These are phyloP conservation scores for Euplagia quadripunctaria DNA, from an alignment of 2,888 invertebrate genomes.

Conservation along the genomic window DNA sequence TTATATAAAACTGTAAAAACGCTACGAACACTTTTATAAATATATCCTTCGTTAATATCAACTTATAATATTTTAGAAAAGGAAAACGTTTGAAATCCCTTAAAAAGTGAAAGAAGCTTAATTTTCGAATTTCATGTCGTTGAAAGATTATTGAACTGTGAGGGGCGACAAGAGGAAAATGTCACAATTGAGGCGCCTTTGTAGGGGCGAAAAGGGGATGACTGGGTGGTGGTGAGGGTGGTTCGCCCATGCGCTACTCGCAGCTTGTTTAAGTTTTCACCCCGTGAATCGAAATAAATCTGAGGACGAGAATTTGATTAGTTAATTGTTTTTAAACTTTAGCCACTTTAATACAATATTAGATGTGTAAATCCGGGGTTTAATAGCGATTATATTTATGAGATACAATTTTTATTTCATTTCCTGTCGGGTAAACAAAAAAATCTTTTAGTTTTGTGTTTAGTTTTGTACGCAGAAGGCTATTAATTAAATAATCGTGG, in stretches of 20 bases:
- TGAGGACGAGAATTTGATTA: conserved; percentile 75
- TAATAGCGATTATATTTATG: too few species aligned
- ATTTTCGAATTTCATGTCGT: conserved; percentile 69
- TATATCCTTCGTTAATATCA: conserved; percentile 27
- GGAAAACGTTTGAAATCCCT: conserved; percentile 20
- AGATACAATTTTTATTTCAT: too few species aligned
- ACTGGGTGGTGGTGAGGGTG: conserved; percentile 25
- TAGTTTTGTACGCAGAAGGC: conserved; percentile 44
- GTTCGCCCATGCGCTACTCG: conserved; percentile 58
- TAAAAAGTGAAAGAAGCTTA: conserved; percentile 59
- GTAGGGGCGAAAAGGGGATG: conserved; percentile 41
- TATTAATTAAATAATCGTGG: conserved; percentile 53
- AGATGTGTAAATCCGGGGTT: too few species aligned
- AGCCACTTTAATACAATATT: too few species aligned
- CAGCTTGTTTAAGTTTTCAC: conserved; percentile 75
- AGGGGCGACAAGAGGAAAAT: conserved; percentile 76
- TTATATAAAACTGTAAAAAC: conserved; percentile 28
- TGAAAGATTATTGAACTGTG: conserved; percentile 76
- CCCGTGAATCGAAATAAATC: conserved; percentile 70
- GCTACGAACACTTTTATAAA: conserved; percentile 23
- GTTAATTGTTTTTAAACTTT: conserved; percentile 45
- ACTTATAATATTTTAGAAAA: conserved; percentile 25
- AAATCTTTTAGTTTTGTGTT: conserved; percentile 67
- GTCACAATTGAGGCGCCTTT: conserved; percentile 74
- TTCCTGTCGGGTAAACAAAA: too few species aligned